A percentile compares a stretch with the other conserved stretches of the same genome.
Evolutionary conservation across 2,113 vertebrate genomes (phyloP).

Genomic region (Salminus brasiliensis): DNA sequence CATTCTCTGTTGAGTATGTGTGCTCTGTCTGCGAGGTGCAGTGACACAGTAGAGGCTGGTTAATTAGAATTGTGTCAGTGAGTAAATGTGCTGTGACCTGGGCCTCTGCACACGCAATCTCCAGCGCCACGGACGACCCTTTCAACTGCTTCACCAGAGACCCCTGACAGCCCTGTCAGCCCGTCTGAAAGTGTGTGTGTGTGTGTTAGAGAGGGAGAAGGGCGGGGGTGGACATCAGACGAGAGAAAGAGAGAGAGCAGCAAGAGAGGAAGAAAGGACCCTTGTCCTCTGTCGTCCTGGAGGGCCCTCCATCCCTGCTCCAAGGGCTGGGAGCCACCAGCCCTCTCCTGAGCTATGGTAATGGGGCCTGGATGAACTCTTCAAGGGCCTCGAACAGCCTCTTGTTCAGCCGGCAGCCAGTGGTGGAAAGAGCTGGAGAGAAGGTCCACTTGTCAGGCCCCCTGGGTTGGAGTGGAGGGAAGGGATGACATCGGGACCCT

Average conservation of each 20-base stretch:
- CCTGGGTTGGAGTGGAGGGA: constrained; percentile 51
- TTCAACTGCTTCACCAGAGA: constrained; percentile 50
- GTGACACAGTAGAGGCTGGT: constrained; percentile 83
- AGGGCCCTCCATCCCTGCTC: constrained; percentile 58
- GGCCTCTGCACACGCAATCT: constrained; percentile 46
- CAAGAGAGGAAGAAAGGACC: constrained; percentile 22
- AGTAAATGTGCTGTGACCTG: constrained; percentile 86
- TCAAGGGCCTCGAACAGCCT: constrained; percentile 72
- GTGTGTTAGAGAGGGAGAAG: constrained; percentile 1
- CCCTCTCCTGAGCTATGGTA: constrained; percentile 64
- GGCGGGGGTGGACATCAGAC: constrained; percentile 32
- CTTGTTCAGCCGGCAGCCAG: constrained; percentile 51
- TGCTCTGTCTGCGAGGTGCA: constrained; percentile 75
- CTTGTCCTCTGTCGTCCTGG: constrained; percentile 55
- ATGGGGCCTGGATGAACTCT: constrained; percentile 77
- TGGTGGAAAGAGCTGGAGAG: constrained; percentile 33
- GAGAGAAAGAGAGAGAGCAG: constrained; percentile 8
- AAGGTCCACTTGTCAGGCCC: constrained; percentile 11
- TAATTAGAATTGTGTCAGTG: constrained; percentile 89
- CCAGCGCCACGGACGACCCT: constrained; percentile 45
- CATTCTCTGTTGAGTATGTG: constrained; percentile 72
- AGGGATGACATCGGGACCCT: constrained; percentile 34
- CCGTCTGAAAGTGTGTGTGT: constrained; percentile 25
- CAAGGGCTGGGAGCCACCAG: constrained; percentile 59
- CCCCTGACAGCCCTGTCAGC: constrained; percentile 47